Conservation (phyloP, 2,797 vertebrate species). For the Dipus sagitta region DNA sequence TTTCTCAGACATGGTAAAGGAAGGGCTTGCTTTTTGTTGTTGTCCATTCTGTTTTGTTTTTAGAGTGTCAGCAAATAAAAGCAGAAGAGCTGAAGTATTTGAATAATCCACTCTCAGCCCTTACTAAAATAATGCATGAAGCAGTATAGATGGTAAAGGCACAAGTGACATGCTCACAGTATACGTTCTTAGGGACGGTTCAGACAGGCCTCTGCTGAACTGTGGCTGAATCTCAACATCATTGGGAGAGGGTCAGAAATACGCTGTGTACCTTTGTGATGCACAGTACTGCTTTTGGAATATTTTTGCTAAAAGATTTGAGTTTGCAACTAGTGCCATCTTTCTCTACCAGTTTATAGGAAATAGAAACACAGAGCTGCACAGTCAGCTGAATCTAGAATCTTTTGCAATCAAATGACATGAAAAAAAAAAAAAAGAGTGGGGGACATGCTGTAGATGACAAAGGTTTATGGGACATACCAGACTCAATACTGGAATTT, state of each 20-base stretch:
- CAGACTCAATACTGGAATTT: background rate
- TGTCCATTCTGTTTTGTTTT: background rate
- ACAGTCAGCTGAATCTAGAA: slow-evolving; percentile 16
- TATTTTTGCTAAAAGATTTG: slow-evolving; percentile 12
- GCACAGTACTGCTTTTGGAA: background rate
- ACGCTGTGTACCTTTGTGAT: background rate
- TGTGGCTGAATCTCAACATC: background rate
- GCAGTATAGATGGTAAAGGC: background rate
- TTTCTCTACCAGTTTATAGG: background rate
- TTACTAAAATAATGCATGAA: slow-evolving; percentile 10
- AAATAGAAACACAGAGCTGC: background rate
- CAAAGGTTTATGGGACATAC: background rate
- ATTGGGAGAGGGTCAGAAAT: background rate
- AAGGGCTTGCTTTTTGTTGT: background rate
- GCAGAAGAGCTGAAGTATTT: slow-evolving; percentile 11
- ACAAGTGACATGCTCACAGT: background rate
- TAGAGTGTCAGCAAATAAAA: slow-evolving; percentile 20
- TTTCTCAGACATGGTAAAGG: background rate
- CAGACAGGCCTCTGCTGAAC: background rate
- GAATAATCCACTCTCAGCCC: background rate
- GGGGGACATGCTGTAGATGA: background rate
- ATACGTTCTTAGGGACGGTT: background rate
- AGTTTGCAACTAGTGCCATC: background rate
- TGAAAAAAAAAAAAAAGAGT: too few species aligned
- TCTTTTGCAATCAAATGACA: slow-evolving; percentile 23